Base-by-base conservation (phyloP, 2,797 vertebrate species). In the Neosilurus hyrtlii region DNA sequence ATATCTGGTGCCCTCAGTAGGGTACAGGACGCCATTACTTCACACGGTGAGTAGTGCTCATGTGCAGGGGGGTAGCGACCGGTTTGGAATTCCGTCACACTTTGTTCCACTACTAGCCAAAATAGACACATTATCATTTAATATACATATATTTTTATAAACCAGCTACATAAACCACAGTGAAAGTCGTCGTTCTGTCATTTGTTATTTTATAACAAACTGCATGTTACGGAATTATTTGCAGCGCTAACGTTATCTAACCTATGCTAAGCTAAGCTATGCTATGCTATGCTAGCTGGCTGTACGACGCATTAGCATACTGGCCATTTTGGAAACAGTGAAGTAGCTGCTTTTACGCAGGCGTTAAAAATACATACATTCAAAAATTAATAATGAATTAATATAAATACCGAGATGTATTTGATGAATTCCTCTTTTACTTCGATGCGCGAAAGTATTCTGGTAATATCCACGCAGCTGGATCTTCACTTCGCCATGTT, bases 401-500 rank as follows among this genome's bases (percentile, higher is more conserved):
- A 1, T 30, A 77, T 76, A 51, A 77, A 63, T 84, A 84, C 83
- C 83, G 37, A 68, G 76, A 24, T 68, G 11, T 10, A 6, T 75
- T 75, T 9, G 63, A 61, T 14, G 61, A 75, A 75, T 35, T 11
- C 65, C 14, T 57, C 52, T 24, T 16, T 77, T 79, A 43, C 67
- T 30, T 80, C 63, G n/a, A 37, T 20, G 79, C 18, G 68, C 61
- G 20, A 59, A 67, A 52, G 26, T 16, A 72, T 0, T 49, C 57
- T 52, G 37, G 24, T 68, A 61, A 59, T 59, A 49, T 61, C 52
- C 24, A 24, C 73, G 35, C 52, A 61, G 56, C n/a, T 49, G 51
- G 68, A 75, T 84, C 6, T 26, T 80, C 37, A 84, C 54, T 68
- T 61, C 78, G 83, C 78, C 83, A 84, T 84, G 73, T 81, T 84